Evolutionary conservation across 92 coral and sea anemone species (phyloP).

Genomic region (Muricea muricata): DNA sequence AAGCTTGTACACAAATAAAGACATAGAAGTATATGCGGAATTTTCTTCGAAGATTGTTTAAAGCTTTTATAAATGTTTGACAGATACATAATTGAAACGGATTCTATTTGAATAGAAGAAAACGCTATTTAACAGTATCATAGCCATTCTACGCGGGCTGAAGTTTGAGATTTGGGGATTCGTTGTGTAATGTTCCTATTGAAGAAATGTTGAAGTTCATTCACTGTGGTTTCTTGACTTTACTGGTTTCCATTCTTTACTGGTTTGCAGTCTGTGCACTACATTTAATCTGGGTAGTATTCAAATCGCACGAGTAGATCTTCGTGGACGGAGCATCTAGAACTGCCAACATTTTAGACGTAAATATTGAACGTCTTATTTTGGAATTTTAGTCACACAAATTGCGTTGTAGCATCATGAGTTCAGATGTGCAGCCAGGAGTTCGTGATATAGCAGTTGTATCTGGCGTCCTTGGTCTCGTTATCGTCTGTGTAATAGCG

Average conservation of each 20-base stretch:
- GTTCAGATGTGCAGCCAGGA: slow-evolving; percentile 1
- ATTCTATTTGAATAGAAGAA: too few species aligned
- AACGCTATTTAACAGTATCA: not conserved
- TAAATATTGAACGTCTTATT: not conserved
- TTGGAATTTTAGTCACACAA: not conserved
- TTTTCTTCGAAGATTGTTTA: too few species aligned
- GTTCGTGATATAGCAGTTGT: not conserved
- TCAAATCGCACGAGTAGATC: too few species aligned
- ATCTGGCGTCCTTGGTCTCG: not conserved
- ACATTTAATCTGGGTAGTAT: not conserved
- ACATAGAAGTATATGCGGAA: too few species aligned
- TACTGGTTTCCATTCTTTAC: not conserved
- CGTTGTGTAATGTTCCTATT: not conserved
- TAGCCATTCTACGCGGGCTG: not conserved
- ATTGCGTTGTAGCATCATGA: not conserved
- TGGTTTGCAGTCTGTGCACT: not conserved
- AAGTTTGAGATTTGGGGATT: not conserved
- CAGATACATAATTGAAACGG: too few species aligned
- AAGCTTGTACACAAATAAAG: too few species aligned
- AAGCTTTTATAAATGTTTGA: too few species aligned
- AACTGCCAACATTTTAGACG: not conserved
- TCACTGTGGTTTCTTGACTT: not conserved
- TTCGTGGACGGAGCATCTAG: too few species aligned
- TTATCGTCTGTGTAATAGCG: not conserved
- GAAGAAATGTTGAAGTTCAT: not conserved